Base-by-base conservation (phyloP, 2,113 vertebrate genomes). In the Lamprologus sp. region DNA sequence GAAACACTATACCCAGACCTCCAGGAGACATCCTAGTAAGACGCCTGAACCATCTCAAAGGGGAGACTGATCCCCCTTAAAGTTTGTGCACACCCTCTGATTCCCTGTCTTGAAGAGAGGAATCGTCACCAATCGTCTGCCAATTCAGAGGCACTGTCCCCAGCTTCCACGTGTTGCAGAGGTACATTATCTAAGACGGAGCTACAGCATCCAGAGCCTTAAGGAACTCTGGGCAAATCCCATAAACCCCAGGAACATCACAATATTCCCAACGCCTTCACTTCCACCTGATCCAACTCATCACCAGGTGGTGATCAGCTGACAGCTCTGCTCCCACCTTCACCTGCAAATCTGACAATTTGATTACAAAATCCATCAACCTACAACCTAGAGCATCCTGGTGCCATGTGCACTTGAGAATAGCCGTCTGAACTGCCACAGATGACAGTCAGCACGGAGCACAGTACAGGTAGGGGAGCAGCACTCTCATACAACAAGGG, bases 31-130 rank as follows among this genome's bases (percentile, higher is more conserved):
- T 65, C 60, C 60, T 65, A 13, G 33, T 65, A 33, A 35, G 28
- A 63, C 1, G 2, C 15, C 2, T 63, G 58, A 63, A 63, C 58
- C 31, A 63, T 35, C 58, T 35, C 58, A 65, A 42, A 70, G 2
- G 3, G 37, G 37, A 70, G 13, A 26, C 65, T 45, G 37, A 45
- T 9, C 11, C 5, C 37, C 37, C 37, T 65, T 45, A 23, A 4
- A 73, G 37, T 45, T 73, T 42, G 65, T 15, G 2, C 8, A 73
- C 8, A 73, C 12, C 37, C 37, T 23, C 13, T 26, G 37, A 23
- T 9, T 23, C 37, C 37, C 0, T 26, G 37, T 73, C 0, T 73
- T 45, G 37, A 73, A 26, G 12, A 26, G 7, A 2, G n/a, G 65
- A 70, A 26, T 42, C 3, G 0, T 40, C 65, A 42, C 11, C n/a